Percentiles rank a stretch among this genome's conserved stretches.
Evolutionary conservation across 2,888 invertebrate genomes (phyloP).

Genomic region (Entomobrya multifasciata): DNA sequence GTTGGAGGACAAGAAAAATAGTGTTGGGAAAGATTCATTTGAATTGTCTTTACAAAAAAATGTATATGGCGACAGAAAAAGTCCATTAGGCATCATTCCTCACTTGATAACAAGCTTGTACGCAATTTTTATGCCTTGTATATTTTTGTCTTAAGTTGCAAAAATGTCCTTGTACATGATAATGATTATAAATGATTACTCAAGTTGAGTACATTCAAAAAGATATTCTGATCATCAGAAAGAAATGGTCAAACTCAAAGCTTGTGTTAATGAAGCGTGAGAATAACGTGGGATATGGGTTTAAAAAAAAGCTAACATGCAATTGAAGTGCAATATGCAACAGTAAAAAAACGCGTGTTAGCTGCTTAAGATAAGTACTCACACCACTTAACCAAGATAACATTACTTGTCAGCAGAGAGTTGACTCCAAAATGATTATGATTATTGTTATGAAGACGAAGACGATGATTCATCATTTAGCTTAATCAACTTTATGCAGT

Average conservation of each 20-base stretch:
- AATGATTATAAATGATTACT: not conserved
- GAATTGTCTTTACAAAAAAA: not conserved
- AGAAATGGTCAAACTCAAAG: not conserved
- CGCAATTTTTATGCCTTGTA: constrained; percentile 6
- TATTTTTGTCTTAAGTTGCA: not conserved
- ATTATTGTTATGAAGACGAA: no score
- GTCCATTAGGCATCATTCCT: constrained; percentile 21
- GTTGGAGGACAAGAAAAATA: constrained; percentile 43
- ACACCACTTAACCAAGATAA: no score
- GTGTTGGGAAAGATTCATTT: not conserved
- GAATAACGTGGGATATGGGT: constrained; percentile 60
- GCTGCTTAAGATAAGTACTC: no score
- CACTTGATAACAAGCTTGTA: not conserved
- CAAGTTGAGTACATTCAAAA: not conserved
- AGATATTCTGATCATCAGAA: not conserved
- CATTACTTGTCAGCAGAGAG: no score
- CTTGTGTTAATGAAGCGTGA: constrained; percentile 68
- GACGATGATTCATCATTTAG: no score
- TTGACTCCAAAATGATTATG: no score
- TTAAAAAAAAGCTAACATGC: no score
- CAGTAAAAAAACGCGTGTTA: no score
- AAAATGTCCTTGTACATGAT: not conserved
- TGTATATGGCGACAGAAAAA: not conserved
- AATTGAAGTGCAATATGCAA: no score
- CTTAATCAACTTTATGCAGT: no score